Evolutionary conservation across 2,797 vertebrate genomes (phyloP), one percentile per base, ranked within the genome.

Genomic region (Alosa sapidissima): DNA sequence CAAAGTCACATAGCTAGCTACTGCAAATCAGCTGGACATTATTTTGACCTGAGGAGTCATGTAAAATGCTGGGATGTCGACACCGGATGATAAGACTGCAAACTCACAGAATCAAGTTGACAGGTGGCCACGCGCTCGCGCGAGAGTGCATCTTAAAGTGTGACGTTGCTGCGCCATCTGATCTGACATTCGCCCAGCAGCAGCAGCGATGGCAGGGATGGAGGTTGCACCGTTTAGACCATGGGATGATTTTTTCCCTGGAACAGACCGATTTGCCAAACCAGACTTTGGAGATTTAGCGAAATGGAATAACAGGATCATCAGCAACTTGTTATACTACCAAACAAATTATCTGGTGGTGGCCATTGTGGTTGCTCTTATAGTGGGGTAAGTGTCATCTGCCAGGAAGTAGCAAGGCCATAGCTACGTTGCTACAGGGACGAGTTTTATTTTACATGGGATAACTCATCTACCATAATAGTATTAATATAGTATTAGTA

Each of bases 281-380:
- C 98, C 98, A 0, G 98, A 99, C 81, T 92, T 97, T 81, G 91
- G 93, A 47, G 97, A 99, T 91, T 92, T 98, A 81, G 91, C 95
- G 0, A 98, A 96, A 91, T 99, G 98, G 98, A 99, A 99, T 95
- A 98, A 97, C 93, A 91, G 97, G 48, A 96, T 99, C 36, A 96
- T 99, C 91, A 98, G 94, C 91, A 99, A 99, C 89, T 89, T 99
- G 87, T 93, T 99, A 65, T 99, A 98, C 89, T 99, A 98, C 91
- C 98, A 99, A 95, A 99, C 97, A 52, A 99, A 99, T 91, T 99
- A 99, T 86, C 95, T 99, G 86, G 94, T 93, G 45, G 92, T 93
- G 90, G 96, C 93, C 1, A 87, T 97, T 84, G 91, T 94, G 84
- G 95, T 98, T 82, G 93, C 99, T 87, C 89, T 97, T 72, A 92